These are phyloP conservation scores for Microctonus brassicae DNA, from an alignment of 2,888 invertebrate genomes.

Conservation along the genomic window DNA sequence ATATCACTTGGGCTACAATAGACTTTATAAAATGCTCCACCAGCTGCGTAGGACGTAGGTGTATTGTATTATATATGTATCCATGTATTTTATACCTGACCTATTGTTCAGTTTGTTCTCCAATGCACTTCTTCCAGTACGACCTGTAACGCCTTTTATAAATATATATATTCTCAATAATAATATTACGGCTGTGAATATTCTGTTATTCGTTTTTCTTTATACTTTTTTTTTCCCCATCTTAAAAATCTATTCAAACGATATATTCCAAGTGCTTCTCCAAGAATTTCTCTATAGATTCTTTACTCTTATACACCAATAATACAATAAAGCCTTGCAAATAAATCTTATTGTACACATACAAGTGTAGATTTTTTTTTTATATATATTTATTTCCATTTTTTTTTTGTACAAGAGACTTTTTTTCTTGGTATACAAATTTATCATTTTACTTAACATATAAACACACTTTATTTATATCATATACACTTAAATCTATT, in stretches of 20 bases:
- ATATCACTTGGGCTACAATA: constrained; percentile 7
- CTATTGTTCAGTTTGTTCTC: constrained; percentile 17
- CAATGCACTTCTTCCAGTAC: constrained; percentile 16
- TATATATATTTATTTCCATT: too few species aligned
- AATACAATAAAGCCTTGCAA: background rate
- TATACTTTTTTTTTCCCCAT: background rate
- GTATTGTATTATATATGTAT: too few species aligned
- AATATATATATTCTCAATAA: background rate
- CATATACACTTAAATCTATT: background rate
- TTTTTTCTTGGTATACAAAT: background rate
- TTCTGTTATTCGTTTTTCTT: background rate
- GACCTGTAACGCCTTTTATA: constrained; percentile 7
- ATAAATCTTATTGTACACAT: background rate
- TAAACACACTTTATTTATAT: background rate
- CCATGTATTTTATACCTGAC: constrained; percentile 23
- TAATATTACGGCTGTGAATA: too few species aligned
- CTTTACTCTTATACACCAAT: background rate
- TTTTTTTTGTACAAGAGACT: too few species aligned
- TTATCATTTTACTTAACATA: background rate
- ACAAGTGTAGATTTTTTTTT: background rate
- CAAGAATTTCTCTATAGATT: background rate
- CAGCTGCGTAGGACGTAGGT: constrained; percentile 13
- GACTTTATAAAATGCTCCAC: constrained; percentile 1
- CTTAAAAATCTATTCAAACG: constrained; percentile 4
- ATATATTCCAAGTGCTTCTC: background rate